phyloP scores from a whole-genome alignment of 2,113 vertebrate genomes.

The Rhea americana region DNA sequence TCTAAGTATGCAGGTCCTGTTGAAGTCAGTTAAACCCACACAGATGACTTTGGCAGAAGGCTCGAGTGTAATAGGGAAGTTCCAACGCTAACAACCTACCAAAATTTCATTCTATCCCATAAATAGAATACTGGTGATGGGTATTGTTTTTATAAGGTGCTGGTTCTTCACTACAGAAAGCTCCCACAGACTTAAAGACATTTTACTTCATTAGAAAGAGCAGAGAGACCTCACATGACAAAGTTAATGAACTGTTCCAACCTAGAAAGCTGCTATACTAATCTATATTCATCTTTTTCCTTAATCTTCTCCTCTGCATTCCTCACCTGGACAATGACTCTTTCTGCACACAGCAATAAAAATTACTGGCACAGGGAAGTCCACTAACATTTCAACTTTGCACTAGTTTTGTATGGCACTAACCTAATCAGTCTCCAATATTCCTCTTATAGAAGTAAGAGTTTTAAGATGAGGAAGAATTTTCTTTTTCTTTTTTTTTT shows the following conservation, averaged over 20 bases:
- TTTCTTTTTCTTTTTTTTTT: background rate
- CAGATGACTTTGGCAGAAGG: background rate
- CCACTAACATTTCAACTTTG: background rate
- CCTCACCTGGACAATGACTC: background rate
- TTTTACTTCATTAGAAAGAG: conserved; percentile 9
- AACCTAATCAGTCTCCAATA: background rate
- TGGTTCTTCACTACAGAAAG: conserved; percentile 5
- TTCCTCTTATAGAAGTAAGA: background rate
- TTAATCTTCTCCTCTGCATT: background rate
- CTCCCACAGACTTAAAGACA: background rate
- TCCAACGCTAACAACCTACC: background rate
- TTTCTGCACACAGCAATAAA: background rate
- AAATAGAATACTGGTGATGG: background rate
- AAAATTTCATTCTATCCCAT: background rate
- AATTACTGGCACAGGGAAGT: background rate
- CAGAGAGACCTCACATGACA: background rate
- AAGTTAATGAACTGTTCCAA: background rate
- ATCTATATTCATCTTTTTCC: background rate
- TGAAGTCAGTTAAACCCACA: background rate
- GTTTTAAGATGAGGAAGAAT: background rate
- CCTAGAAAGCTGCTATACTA: background rate
- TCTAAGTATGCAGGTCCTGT: background rate
- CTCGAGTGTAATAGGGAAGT: background rate
- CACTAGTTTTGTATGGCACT: background rate
- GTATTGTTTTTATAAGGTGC: background rate